A percentile compares a stretch with the other conserved stretches of the same genome.
phyloP scores from a whole-genome alignment of 1,140 invertebrate genomes.

The Nephila pilipes region DNA sequence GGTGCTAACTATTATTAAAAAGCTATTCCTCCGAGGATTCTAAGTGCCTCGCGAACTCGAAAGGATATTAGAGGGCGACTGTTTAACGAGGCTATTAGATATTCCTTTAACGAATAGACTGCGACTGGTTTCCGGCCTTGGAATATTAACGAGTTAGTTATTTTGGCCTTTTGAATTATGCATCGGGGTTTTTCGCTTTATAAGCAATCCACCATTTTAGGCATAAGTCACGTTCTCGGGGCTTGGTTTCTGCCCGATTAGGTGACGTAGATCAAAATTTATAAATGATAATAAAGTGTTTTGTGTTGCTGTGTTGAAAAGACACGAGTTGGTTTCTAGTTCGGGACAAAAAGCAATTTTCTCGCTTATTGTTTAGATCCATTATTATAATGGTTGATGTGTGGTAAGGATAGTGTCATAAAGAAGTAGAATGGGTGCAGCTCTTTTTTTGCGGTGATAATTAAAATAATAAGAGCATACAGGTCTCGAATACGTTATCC shows the following conservation, averaged over 20 bases:
- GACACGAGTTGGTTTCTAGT: background rate
- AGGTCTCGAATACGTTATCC: no score
- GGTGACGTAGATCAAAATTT: background rate
- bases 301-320: background rate
- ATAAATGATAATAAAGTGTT: constrained; percentile 25
- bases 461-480: no score
- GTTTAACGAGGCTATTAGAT: constrained; percentile 32
- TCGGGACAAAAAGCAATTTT: no score
- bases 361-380: no score
- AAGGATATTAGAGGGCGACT: constrained; percentile 13
- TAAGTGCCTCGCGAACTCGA: background rate
- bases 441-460: no score
- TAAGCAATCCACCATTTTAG: background rate
- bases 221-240: background rate
- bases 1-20: constrained; percentile 34
- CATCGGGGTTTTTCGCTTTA: background rate
- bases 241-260: background rate
- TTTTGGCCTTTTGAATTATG: constrained; percentile 38
- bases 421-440: no score
- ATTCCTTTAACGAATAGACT: constrained; percentile 5
- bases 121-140: background rate
- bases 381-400: no score
- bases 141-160: constrained; percentile 30
- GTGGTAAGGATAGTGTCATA: no score
- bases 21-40: background rate